A percentile compares a stretch with the other conserved stretches of the same genome.
Conservation (phyloP, 2,113 vertebrate species). For the Bettongia penicillata region DNA sequence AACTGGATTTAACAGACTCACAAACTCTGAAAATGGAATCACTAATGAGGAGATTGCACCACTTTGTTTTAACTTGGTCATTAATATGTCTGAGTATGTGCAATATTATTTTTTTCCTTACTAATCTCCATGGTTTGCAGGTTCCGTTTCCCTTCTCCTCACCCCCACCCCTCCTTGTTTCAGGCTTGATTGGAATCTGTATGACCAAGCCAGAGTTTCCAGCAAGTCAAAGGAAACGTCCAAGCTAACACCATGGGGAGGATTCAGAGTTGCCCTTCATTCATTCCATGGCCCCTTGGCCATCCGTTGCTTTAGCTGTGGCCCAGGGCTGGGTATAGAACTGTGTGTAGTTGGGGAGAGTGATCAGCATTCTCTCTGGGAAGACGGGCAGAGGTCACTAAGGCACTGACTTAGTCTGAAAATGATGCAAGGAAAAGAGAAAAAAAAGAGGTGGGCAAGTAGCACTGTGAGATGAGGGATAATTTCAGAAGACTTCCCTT, state of each 20-base stretch:
- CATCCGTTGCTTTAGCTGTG: slow-evolving; percentile 58
- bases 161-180: slow-evolving; percentile 76
- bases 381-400: slow-evolving; percentile 42
- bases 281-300: slow-evolving; percentile 64
- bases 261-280: slow-evolving; percentile 45
- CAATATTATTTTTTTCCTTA: slow-evolving; percentile 85
- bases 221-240: slow-evolving; percentile 75
- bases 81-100: slow-evolving; percentile 86
- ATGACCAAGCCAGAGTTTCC: slow-evolving; percentile 78
- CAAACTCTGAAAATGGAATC: slow-evolving; percentile 80
- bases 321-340: slow-evolving; percentile 54
- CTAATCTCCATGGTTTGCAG: slow-evolving; percentile 84
- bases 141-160: slow-evolving; percentile 79
- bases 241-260: slow-evolving; percentile 63
- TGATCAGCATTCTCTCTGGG: slow-evolving; percentile 47
- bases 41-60: slow-evolving; percentile 82
- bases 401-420: slow-evolving; percentile 22
- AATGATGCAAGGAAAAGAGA: slow-evolving; percentile 33
- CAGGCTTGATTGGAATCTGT: slow-evolving; percentile 81
- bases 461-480: slow-evolving; percentile 50
- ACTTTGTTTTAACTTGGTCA: slow-evolving; percentile 85
- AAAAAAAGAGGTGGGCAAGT: slow-evolving; percentile 12
- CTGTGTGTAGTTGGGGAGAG: neutral
- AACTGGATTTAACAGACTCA: slow-evolving; percentile 78
- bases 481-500: slow-evolving; percentile 57